Conservation (phyloP, 2,888 invertebrate genomes). For the Leucoma salicis region DNA sequence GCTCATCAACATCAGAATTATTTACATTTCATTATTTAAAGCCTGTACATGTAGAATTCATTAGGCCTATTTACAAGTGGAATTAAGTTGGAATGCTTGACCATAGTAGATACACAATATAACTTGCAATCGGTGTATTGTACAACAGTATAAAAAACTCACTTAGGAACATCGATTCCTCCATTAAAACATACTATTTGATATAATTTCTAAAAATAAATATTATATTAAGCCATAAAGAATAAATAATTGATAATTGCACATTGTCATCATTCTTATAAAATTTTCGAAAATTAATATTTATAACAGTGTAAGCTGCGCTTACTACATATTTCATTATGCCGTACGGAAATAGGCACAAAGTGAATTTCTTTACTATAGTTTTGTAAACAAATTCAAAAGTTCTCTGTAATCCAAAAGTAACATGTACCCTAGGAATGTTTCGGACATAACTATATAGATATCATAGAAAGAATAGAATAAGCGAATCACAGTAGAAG, state of each 20-base stretch:
- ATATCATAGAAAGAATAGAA: constrained; percentile 58
- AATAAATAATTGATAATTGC: constrained; percentile 79
- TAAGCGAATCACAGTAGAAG: constrained; percentile 75
- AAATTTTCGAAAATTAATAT: constrained; percentile 67
- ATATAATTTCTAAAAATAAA: constrained; percentile 77
- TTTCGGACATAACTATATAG: constrained; percentile 66
- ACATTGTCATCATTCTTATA: constrained; percentile 68
- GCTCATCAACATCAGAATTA: constrained; percentile 66
- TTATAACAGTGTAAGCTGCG: constrained; percentile 63
- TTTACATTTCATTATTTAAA: constrained; percentile 73
- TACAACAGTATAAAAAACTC: constrained; percentile 63
- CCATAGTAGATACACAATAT: constrained; percentile 66
- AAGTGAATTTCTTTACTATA: constrained; percentile 51
- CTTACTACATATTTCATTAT: constrained; percentile 53
- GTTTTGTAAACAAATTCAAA: constrained; percentile 39
- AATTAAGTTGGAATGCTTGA: constrained; percentile 79
- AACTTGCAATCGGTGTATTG: constrained; percentile 60
- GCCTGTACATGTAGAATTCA: constrained; percentile 74
- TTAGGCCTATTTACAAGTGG: constrained; percentile 82
- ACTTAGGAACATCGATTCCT: constrained; percentile 77
- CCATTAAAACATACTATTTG: constrained; percentile 53
- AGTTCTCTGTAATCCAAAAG: constrained; percentile 51
- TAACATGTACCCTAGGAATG: constrained; percentile 69
- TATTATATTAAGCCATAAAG: constrained; percentile 74
- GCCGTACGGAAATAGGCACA: constrained; percentile 62